phyloP scores from a whole-genome alignment of 2,113 vertebrate species.

The Redunca redunca region DNA sequence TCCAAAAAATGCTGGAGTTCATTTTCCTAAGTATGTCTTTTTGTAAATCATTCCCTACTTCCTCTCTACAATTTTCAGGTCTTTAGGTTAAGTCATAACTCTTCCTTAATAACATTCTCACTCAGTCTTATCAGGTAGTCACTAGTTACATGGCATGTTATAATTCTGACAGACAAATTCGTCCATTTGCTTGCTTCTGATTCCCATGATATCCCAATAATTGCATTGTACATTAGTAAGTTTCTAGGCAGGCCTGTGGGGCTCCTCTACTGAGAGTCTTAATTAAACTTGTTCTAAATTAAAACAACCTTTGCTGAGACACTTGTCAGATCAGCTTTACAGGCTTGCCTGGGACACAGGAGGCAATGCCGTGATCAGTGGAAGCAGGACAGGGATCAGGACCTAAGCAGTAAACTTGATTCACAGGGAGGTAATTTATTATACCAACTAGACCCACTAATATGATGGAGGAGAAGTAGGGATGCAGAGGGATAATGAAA shows the following conservation, averaged over 20 bases:
- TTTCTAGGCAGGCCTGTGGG: conserved; percentile 31
- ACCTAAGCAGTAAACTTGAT: conserved; percentile 39
- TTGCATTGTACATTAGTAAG: conserved; percentile 54
- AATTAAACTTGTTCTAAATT: conserved; percentile 70
- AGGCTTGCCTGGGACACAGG: conserved; percentile 27
- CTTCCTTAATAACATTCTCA: neutral
- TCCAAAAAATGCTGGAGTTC: neutral
- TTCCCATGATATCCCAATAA: conserved; percentile 65
- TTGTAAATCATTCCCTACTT: neutral
- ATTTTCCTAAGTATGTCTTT: neutral
- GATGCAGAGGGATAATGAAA: neutral
- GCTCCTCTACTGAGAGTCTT: conserved; percentile 60
- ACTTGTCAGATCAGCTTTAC: conserved; percentile 56
- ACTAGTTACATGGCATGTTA: neutral
- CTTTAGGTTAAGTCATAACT: conserved; percentile 6
- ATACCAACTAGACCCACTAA: neutral
- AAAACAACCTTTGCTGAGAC: conserved; percentile 59
- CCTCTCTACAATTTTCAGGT: neutral
- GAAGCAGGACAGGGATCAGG: conserved; percentile 28
- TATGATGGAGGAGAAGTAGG: neutral
- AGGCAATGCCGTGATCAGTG: conserved; percentile 31
- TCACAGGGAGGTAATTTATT: conserved; percentile 51
- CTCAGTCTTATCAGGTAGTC: neutral
- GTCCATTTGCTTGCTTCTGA: conserved; percentile 46
- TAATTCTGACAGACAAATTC: conserved; percentile 47